phyloP scores from a whole-genome alignment of 1,140 invertebrate species.

The Nasonia giraulti region DNA sequence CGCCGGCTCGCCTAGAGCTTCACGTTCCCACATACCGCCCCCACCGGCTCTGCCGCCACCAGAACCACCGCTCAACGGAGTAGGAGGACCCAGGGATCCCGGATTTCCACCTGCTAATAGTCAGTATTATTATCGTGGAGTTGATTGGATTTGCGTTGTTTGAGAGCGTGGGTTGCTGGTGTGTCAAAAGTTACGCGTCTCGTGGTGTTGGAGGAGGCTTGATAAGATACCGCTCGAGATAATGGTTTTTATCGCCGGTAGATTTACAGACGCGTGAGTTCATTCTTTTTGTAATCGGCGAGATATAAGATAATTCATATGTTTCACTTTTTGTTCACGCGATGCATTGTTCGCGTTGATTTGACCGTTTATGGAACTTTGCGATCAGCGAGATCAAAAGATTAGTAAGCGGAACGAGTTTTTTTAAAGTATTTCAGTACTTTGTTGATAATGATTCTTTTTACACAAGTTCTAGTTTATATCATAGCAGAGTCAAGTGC shows the following conservation, averaged over 20 bases:
- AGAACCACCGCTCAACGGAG: slow-evolving; percentile 77
- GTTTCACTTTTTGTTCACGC: too few species aligned
- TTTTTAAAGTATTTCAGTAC: too few species aligned
- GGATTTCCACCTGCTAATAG: slow-evolving; percentile 75
- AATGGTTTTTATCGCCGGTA: not conserved
- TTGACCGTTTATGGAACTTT: not conserved
- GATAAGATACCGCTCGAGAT: slow-evolving; percentile 7
- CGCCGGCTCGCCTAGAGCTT: slow-evolving; percentile 71
- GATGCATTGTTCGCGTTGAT: not conserved
- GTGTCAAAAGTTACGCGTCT: not conserved
- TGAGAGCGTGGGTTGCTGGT: not conserved
- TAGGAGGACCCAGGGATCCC: slow-evolving; percentile 76
- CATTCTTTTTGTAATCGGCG: not conserved
- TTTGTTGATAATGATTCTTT: not conserved
- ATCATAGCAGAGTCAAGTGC: not conserved
- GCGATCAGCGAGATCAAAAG: not conserved
- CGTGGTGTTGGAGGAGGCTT: not conserved
- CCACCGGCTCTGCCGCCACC: slow-evolving; percentile 78
- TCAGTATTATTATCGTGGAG: slow-evolving; percentile 51
- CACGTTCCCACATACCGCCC: slow-evolving; percentile 75
- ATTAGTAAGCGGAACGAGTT: not conserved
- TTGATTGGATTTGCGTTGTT: too few species aligned
- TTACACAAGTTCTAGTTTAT: not conserved
- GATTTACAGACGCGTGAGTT: not conserved
- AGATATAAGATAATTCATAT: not conserved